These are phyloP conservation scores for Zaprionus capensis DNA, from an alignment of 1,140 invertebrate species.

Conservation along the genomic window DNA sequence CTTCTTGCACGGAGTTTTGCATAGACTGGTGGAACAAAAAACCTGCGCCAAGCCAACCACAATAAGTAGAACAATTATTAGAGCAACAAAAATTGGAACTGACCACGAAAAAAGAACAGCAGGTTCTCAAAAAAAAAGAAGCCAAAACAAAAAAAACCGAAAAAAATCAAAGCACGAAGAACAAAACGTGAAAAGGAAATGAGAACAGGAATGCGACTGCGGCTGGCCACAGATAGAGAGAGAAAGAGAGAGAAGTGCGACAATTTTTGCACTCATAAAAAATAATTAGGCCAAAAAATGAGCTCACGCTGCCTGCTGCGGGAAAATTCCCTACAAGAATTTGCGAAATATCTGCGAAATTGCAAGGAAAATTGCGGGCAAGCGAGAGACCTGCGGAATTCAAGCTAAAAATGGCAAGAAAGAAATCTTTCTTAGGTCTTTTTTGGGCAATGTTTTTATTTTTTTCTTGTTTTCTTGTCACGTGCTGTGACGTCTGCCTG, in stretches of 20 bases:
- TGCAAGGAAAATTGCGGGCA: neutral
- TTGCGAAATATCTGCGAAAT: slow-evolving; percentile 38
- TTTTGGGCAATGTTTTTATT: slow-evolving; percentile 20
- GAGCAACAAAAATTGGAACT: slow-evolving; percentile 62
- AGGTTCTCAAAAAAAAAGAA: slow-evolving; percentile 34
- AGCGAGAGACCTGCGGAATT: slow-evolving; percentile 68
- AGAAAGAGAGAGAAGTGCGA: slow-evolving; percentile 56
- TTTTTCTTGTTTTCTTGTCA: slow-evolving; percentile 59
- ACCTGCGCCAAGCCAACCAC: slow-evolving; percentile 53
- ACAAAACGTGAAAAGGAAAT: slow-evolving; percentile 35
- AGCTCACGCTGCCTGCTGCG: slow-evolving; percentile 33
- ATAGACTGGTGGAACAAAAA: slow-evolving; percentile 11
- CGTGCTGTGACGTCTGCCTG: slow-evolving; percentile 62
- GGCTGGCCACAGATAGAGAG: slow-evolving; percentile 55
- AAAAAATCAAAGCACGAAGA: slow-evolving; percentile 59
- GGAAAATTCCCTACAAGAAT: slow-evolving; percentile 16
- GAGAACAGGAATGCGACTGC: slow-evolving; percentile 23
- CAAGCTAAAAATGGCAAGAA: slow-evolving; percentile 58
- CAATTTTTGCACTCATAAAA: slow-evolving; percentile 81
- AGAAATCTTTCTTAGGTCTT: slow-evolving; percentile 45
- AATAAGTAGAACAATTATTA: slow-evolving; percentile 76
- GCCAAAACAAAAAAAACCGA: slow-evolving; percentile 35
- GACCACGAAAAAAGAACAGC: slow-evolving; percentile 61
- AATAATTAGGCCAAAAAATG: slow-evolving; percentile 83
- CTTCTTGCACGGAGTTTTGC: neutral